Conservation (phyloP, 1,140 invertebrate species). For the Drosophila sproati region DNA sequence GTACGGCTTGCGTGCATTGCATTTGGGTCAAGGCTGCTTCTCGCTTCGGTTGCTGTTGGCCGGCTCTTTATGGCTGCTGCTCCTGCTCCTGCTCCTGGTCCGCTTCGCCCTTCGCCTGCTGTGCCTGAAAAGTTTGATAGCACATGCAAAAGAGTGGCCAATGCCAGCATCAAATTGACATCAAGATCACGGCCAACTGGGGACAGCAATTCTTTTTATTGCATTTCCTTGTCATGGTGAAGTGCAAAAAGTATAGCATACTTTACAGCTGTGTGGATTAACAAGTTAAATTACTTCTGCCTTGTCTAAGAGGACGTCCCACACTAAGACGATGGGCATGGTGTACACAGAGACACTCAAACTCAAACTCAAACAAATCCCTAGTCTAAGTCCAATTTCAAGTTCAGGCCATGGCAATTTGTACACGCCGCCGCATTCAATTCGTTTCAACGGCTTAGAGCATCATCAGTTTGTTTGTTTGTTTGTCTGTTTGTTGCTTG, state of each 20-base stretch:
- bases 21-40: slow-evolving; percentile 71
- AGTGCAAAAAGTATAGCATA: slow-evolving; percentile 42
- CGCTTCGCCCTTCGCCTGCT: background rate
- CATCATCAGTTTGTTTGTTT: slow-evolving; percentile 14
- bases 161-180: slow-evolving; percentile 63
- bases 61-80: too few species aligned
- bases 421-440: slow-evolving; percentile 39
- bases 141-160: slow-evolving; percentile 32
- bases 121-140: slow-evolving; percentile 18
- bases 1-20: slow-evolving; percentile 6
- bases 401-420: slow-evolving; percentile 45
- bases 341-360: background rate
- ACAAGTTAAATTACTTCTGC: slow-evolving; percentile 44
- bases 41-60: slow-evolving; percentile 13
- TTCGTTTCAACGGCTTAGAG: slow-evolving; percentile 58
- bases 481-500: background rate
- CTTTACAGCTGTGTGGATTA: slow-evolving; percentile 36
- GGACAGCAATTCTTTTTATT: slow-evolving; percentile 43
- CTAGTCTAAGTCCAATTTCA: slow-evolving; percentile 34
- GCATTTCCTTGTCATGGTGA: slow-evolving; percentile 36
- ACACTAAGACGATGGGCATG: background rate
- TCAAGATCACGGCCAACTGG: slow-evolving; percentile 68
- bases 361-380: slow-evolving; percentile 5
- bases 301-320: slow-evolving; percentile 18
- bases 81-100: slow-evolving; percentile 3